Percentiles rank a stretch among this genome's conserved stretches.
Evolutionary conservation across 2,888 invertebrate species (phyloP).

Genomic region (Ophion slaviceki): DNA sequence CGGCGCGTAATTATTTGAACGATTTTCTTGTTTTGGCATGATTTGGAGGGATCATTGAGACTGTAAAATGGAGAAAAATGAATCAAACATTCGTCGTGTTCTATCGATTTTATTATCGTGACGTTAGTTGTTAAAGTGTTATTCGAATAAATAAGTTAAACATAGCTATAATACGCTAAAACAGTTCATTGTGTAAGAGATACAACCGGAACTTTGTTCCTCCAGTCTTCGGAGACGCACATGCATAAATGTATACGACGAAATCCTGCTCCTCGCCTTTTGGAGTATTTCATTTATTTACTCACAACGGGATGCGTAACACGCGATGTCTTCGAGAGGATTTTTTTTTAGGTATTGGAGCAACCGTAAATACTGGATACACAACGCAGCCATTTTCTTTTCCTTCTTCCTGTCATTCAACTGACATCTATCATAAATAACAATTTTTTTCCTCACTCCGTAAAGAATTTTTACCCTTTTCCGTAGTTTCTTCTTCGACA

Average conservation of each 20-base stretch:
- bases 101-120: constrained; percentile 69
- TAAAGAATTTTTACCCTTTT: not conserved
- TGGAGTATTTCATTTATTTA: not conserved
- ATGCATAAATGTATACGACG: constrained; percentile 4
- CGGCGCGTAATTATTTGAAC: not conserved
- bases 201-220: constrained; percentile 54
- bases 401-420: not conserved
- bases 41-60: not conserved
- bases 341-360: not conserved
- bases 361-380: not conserved
- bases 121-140: constrained; percentile 67
- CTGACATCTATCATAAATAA: not conserved
- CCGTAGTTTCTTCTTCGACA: not conserved
- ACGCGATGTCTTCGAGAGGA: not conserved
- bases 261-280: constrained; percentile 22
- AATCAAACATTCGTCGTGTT: constrained; percentile 8
- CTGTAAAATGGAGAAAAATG: constrained; percentile 2
- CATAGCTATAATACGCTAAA: constrained; percentile 61
- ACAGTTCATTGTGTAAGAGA: constrained; percentile 37
- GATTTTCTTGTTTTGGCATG: not conserved
- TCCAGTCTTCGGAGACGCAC: constrained; percentile 18
- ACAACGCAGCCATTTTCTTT: not conserved
- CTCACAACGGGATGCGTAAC: not conserved
- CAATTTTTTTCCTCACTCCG: not conserved
- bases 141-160: constrained; percentile 73